A percentile compares a stretch with the other conserved stretches of the same genome.
Evolutionary conservation across 2,113 vertebrate species (phyloP).

Genomic region (Clarias batrachus): DNA sequence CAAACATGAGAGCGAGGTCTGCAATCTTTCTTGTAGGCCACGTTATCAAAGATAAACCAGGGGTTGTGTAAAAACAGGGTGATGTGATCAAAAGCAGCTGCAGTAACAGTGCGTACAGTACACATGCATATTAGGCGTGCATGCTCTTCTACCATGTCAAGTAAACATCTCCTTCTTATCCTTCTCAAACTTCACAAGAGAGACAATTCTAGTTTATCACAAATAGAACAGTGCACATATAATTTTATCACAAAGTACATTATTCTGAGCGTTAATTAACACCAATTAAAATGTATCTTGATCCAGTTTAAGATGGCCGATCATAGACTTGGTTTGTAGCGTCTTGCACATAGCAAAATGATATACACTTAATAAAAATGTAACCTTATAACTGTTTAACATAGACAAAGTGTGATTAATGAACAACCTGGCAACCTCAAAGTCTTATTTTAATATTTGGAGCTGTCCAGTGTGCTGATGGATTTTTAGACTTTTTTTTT

Average conservation of each 20-base stretch:
- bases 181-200: too few relatives aligned
- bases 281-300: too few relatives aligned
- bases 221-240: too few relatives aligned
- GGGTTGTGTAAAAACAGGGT: not conserved
- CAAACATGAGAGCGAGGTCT: conserved; percentile 3
- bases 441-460: not conserved
- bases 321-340: too few relatives aligned
- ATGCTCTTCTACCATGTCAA: too few relatives aligned
- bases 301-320: too few relatives aligned
- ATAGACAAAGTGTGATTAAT: not conserved
- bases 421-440: not conserved
- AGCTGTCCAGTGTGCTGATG: not conserved
- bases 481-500: not conserved
- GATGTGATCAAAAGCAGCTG: not conserved
- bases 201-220: too few relatives aligned
- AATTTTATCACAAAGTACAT: too few relatives aligned
- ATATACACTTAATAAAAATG: not conserved
- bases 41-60: conserved; percentile 4
- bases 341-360: too few relatives aligned
- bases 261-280: too few relatives aligned
- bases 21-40: not conserved
- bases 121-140: not conserved
- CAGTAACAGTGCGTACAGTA: not conserved
- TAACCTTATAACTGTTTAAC: not conserved
- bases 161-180: too few relatives aligned